Base-by-base conservation (phyloP, 2,113 vertebrate species). In the Excalfactoria chinensis region DNA sequence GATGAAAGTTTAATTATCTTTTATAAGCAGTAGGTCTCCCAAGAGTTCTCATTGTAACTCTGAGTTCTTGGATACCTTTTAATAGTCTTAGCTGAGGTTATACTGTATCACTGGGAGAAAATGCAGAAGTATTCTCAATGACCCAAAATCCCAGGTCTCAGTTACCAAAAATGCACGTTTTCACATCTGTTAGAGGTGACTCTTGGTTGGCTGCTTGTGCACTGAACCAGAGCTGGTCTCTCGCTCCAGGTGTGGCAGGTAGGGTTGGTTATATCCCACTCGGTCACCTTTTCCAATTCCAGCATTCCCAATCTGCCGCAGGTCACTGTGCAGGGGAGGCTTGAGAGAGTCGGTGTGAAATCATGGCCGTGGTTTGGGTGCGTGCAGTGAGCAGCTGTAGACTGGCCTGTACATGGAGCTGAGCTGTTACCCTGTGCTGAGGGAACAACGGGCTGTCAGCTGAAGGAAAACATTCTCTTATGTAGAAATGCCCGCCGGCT, bases 1-100 rank as follows among this genome's bases (percentile, higher is more conserved):
- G 72, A 46, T 60, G 30, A 4, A 91, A 86, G 73, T 81, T 93
- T 90, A 94, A 95, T 95, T 93, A 94, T 77, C 85, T 88, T 71
- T 64, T 23, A 12, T 53, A 68, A 43, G 90, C 71, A 89, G 55
- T 30, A 62, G 37, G 88, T 93, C 66, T 95, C 93, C 90, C 94
- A 79, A 37, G 93, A 89, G 93, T 25, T 83, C 35, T 79, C 1
- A 0, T 4, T 30, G 40, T 44, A 62, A 53, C 71, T 89, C 84
- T 14, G 73, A 82, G 89, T 93, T 85, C 63, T 83, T 35, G 20
- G 85, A 72, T 49, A 30, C 44, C 20, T 87, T 86, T 72, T n/a
- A 60, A 3, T 9, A 86, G 44, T 26, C n/a, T 28, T 16, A 15
- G 62, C 7, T 5, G 48, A 86, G 58, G 55, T 32, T 8, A 23